Evolutionary conservation across 1,140 invertebrate genomes (phyloP), one percentile per base, ranked within the genome.

Genomic region (Drosophila carrolli): DNA sequence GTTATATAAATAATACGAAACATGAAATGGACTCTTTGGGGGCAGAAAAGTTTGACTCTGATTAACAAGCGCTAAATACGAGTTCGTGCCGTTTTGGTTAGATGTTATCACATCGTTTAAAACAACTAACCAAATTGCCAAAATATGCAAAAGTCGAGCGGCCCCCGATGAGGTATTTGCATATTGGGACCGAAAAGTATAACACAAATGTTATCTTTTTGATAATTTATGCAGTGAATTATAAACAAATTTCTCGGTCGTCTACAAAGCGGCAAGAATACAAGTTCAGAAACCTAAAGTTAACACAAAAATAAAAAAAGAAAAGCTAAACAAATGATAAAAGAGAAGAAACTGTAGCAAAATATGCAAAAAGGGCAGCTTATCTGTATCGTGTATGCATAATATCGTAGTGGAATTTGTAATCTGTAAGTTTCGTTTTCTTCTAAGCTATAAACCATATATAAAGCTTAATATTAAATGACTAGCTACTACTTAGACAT

Each of bases 61-160:
- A 76, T 76, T 77, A 77, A 77, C 62, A 76, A 76, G 72, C 63
- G 74, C 75, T 76, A 77, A 70, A 77, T 76, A 76, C 72, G 74
- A 76, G 57, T 74, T 84, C 81, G 80, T 80, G 75, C 68, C 83
- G 72, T 88, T 83, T 67, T 65, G 59, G 53, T 38, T 43, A 60
- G 80, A 89, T 89, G 78, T 89, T 89, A 89, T 89, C 84, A 89
- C 84, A 89, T 89, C 84, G 84, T 89, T 89, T 89, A 89, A 89
- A 89, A 89, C 81, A 89, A 89, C 84, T 89, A 89, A 84, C 84
- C 70, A 89, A 89, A 89, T 84, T 62, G 80, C 80, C 79, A 75
- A 75, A 81, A 84, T 89, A 89, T 89, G 84, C 79, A 67, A 88
- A 88, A 71, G 51, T 48, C 62, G 48, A 78, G 32, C 62, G 57